Percentiles rank a stretch among this genome's conserved stretches.
These are phyloP conservation scores for Chauna torquata DNA, from an alignment of 2,113 vertebrate species.

Conservation along the genomic window DNA sequence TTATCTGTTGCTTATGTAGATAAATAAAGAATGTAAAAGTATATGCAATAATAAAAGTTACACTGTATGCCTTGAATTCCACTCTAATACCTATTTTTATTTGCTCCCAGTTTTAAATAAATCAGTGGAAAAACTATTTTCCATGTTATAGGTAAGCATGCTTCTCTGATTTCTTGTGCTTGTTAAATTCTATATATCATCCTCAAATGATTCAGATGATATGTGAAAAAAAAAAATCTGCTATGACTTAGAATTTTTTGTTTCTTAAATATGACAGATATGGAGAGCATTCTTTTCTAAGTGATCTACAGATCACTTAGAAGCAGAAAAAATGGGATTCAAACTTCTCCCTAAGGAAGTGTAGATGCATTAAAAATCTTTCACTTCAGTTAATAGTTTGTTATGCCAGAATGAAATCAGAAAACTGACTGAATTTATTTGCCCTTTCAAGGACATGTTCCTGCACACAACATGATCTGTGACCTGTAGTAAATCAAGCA, in stretches of 20 bases:
- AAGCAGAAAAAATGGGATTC: conserved; percentile 5
- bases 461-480: neutral
- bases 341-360: neutral
- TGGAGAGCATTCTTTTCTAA: neutral
- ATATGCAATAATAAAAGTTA: neutral
- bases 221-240: neutral
- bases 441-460: conserved; percentile 8
- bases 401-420: neutral
- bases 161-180: neutral
- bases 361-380: neutral
- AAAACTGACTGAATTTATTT: conserved; percentile 27
- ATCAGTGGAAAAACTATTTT: neutral
- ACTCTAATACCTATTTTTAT: neutral
- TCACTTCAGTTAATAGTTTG: neutral
- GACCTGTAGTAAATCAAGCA: conserved; percentile 18
- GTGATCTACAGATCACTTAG: neutral
- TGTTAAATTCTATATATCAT: neutral
- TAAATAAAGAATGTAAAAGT: neutral
- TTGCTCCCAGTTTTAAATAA: neutral
- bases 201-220: neutral
- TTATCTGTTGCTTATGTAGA: neutral
- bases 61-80: neutral
- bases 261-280: neutral
- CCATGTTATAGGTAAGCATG: neutral
- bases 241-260: neutral